These are phyloP conservation scores for Pipra filicauda DNA, from an alignment of 2,113 vertebrate genomes.

Conservation along the genomic window DNA sequence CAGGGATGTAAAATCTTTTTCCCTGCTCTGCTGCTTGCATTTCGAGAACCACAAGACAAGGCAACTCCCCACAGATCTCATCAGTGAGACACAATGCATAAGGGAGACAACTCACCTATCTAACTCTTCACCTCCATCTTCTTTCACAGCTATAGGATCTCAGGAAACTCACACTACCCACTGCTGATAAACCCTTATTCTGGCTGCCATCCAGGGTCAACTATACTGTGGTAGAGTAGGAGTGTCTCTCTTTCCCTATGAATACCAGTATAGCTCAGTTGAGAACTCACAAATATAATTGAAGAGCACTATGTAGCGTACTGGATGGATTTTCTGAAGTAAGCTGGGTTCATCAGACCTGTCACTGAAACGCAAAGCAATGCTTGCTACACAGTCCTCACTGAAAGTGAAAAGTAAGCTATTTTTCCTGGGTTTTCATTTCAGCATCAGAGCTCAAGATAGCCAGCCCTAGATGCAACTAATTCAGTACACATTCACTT, in stretches of 20 bases:
- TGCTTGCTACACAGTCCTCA: background rate
- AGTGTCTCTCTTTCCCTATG: background rate
- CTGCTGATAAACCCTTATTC: background rate
- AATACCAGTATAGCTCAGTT: background rate
- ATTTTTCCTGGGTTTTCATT: background rate
- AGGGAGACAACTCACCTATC: background rate
- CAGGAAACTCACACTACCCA: background rate
- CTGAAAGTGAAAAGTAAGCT: background rate
- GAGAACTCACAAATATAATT: background rate
- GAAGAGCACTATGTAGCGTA: background rate
- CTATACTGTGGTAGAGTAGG: background rate
- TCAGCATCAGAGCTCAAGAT: background rate
- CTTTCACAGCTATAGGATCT: background rate
- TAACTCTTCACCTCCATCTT: background rate
- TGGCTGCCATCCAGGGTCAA: background rate
- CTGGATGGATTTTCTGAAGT: background rate
- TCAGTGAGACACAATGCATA: too few species aligned
- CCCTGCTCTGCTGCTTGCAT: background rate
- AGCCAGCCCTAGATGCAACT: background rate
- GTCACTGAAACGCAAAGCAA: background rate
- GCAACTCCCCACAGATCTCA: background rate
- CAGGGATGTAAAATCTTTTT: background rate
- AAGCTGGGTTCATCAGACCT: background rate
- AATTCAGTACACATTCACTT: conserved; percentile 21
- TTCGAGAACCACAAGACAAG: background rate